Percentiles rank a stretch among this genome's conserved stretches.
phyloP scores from a whole-genome alignment of 2,888 invertebrate species.

The Drosophila neonasuta region DNA sequence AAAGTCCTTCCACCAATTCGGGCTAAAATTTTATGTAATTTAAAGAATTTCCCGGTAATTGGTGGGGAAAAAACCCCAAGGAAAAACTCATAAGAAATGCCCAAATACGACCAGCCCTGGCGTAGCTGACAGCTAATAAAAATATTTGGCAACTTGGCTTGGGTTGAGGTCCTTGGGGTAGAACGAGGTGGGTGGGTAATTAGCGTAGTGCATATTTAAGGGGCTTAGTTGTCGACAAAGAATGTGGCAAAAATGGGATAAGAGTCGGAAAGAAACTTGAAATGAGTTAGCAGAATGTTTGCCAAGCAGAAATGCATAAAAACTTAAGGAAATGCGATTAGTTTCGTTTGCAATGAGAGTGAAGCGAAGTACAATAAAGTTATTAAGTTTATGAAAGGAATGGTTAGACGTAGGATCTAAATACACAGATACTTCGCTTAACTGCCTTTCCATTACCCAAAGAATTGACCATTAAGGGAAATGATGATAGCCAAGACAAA shows the following conservation, averaged over 20 bases:
- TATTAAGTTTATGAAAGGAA: not conserved
- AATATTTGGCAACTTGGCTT: conserved; percentile 42
- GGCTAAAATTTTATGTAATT: conserved; percentile 51
- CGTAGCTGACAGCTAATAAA: conserved; percentile 62
- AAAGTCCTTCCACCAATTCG: conserved; percentile 11
- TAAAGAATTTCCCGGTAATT: conserved; percentile 46
- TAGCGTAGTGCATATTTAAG: conserved; percentile 29
- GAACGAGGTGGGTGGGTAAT: conserved; percentile 35
- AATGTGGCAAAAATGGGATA: not conserved
- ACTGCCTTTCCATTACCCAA: not conserved
- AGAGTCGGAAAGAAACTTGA: conserved; percentile 1
- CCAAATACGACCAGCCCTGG: conserved; percentile 7
- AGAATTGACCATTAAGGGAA: no score
- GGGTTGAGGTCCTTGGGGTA: conserved; percentile 10
- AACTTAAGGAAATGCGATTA: conserved; percentile 20
- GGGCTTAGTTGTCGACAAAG: not conserved
- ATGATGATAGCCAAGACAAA: no score
- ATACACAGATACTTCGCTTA: not conserved
- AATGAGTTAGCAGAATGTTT: conserved; percentile 8
- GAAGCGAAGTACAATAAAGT: conserved; percentile 4
- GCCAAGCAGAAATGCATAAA: conserved; percentile 15
- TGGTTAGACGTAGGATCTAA: not conserved
- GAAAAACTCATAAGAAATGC: conserved; percentile 20
- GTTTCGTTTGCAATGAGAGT: not conserved
- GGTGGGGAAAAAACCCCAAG: not conserved